Evolutionary conservation across 2,113 vertebrate genomes (phyloP), one percentile per base, ranked within the genome.

Genomic region (Hyla sarda): DNA sequence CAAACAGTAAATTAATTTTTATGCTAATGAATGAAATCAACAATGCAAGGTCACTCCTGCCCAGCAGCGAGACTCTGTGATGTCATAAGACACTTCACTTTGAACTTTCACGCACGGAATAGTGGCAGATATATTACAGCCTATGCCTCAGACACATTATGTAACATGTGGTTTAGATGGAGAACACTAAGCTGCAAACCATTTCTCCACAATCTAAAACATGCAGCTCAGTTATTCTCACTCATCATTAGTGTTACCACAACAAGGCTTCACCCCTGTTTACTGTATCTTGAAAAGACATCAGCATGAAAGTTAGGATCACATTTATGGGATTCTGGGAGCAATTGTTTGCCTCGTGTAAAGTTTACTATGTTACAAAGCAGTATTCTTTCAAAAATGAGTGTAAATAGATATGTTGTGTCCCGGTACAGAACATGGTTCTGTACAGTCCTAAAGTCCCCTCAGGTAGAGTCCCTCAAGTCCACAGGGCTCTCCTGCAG

Each of bases 171-270:
- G 58, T 65, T 81, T 16, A 12, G 2, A 81, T 81, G 7, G 4
- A 25, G 14, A 60, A 45, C 32, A 41, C 8, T 60, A 25, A 16
- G 48, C 56, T 80, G 77, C 16, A 6, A 62, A 81, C 28, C 37
- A 47, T 81, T 81, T 62, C 34, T 81, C 58, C 56, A 47, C 56
- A 81, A 81, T 81, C 60, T 62, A 17, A 28, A 81, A 62, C 78
- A 80, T 45, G 37, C 23, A 78, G 23, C 19, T 2, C 17, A 28
- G 19, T 81, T 28, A 81, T 62, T 47, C 21, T 17, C 50, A 81
- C 34, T 81, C 32, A 62, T 81, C 78, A 28, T 81, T 81, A 47
- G 34, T 45, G 58, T 65, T 14, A 62, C 56, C 78, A 47, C 56
- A 62, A 45, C 37, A 47, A 81, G 56, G 23, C 19, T n/a, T 80